These are phyloP conservation scores for Punctoribates punctum DNA, from an alignment of 2,888 invertebrate species.

Conservation along the genomic window DNA sequence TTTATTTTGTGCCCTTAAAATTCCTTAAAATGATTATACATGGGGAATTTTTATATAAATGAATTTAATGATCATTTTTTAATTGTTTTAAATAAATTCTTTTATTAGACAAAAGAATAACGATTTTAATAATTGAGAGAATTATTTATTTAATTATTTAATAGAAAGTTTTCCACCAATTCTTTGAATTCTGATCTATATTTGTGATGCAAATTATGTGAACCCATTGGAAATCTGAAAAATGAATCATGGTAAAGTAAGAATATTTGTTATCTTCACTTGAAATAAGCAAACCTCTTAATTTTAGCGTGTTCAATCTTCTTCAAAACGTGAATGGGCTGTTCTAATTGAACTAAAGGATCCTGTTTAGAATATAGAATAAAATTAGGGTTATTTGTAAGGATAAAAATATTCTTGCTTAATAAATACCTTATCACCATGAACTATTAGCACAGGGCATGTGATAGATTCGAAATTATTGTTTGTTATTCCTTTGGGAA, in stretches of 20 bases:
- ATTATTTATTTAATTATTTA: neutral
- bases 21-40: no score
- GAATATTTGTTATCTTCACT: neutral
- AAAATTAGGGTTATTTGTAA: neutral
- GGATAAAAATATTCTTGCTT: neutral
- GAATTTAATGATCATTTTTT: no score
- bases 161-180: neutral
- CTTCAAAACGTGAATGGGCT: neutral
- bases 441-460: constrained; percentile 5
- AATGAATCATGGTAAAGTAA: neutral
- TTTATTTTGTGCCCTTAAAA: no score
- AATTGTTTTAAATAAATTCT: no score
- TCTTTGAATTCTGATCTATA: constrained; percentile 17
- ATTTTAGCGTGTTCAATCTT: neutral
- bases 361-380: neutral
- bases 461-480: neutral
- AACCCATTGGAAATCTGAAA: constrained; percentile 28
- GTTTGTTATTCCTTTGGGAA: constrained; percentile 1
- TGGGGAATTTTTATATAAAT: no score
- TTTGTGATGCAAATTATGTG: constrained; percentile 35
- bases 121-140: no score
- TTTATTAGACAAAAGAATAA: no score
- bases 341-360: constrained; percentile 12
- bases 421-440: constrained; percentile 21
- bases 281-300: neutral